phyloP scores from a whole-genome alignment of 1,140 invertebrate genomes.

The Chrysoperla carnea region DNA sequence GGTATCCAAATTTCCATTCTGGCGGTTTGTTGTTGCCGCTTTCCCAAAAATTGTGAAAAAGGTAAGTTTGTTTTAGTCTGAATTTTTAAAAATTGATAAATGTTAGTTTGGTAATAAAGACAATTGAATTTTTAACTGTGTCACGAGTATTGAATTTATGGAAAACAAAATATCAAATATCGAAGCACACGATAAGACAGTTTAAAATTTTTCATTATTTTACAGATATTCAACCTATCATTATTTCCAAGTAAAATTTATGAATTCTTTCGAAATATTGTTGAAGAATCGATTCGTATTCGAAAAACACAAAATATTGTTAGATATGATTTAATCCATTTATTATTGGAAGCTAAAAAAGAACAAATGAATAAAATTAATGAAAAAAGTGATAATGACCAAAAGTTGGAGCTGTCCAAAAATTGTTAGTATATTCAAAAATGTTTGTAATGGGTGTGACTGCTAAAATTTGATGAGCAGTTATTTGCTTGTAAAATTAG shows the following conservation, averaged over 20 bases:
- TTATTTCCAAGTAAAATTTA: neutral
- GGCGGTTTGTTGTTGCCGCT: constrained; percentile 9
- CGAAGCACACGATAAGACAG: too few relatives aligned
- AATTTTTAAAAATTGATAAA: neutral
- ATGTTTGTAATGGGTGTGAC: too few relatives aligned
- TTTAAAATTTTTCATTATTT: too few relatives aligned
- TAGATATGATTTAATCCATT: constrained; percentile 30
- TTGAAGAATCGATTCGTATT: constrained; percentile 22
- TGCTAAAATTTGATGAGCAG: too few relatives aligned
- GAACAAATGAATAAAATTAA: constrained; percentile 17
- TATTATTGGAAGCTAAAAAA: constrained; percentile 28
- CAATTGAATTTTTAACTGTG: too few relatives aligned
- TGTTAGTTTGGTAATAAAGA: neutral
- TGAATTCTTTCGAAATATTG: constrained; percentile 23
- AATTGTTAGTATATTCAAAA: too few relatives aligned
- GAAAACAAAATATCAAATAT: too few relatives aligned
- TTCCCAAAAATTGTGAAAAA: constrained; percentile 23
- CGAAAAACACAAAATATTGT: constrained; percentile 24
- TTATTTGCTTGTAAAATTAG: too few relatives aligned
- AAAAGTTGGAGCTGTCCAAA: neutral
- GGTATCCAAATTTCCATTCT: neutral
- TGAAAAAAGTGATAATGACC: constrained; percentile 2
- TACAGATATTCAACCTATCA: neutral
- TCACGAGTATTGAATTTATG: too few relatives aligned
- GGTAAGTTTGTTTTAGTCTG: neutral